These are phyloP conservation scores for Muricea muricata DNA, from an alignment of 92 coral and sea anemone species.

Conservation along the genomic window DNA sequence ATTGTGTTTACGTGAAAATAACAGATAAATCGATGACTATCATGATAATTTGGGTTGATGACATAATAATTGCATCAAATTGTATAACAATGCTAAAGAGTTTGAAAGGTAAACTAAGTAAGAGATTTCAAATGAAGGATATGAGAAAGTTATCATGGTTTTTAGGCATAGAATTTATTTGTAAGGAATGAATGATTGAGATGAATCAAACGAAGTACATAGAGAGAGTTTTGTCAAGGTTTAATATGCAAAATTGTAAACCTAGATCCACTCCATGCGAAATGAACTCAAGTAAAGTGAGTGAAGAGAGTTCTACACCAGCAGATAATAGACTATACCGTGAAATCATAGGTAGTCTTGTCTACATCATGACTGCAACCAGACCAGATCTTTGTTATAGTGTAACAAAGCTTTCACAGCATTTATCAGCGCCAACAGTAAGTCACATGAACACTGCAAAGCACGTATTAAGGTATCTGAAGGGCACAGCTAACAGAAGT, in stretches of 20 bases:
- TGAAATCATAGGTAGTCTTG: conserved; percentile 33
- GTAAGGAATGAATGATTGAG: not conserved
- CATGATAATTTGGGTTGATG: conserved; percentile 54
- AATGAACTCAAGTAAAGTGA: not conserved
- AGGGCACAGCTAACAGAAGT: conserved; percentile 44
- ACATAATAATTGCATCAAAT: conserved; percentile 52
- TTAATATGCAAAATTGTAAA: not conserved
- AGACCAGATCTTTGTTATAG: conserved; percentile 38
- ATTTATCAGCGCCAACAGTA: conserved; percentile 34
- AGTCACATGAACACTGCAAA: conserved; percentile 42
- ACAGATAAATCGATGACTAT: conserved; percentile 13
- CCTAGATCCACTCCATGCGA: conserved; percentile 5
- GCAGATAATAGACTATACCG: conserved; percentile 14
- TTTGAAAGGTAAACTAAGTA: not conserved
- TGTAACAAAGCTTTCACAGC: conserved; percentile 30
- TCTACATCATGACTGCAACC: conserved; percentile 23
- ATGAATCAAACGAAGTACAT: not conserved
- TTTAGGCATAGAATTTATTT: not conserved
- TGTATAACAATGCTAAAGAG: not conserved
- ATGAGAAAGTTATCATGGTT: not conserved
- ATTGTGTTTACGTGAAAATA: conserved; percentile 5
- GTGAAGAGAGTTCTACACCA: not conserved
- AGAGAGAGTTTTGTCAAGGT: not conserved
- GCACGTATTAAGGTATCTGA: conserved; percentile 52
- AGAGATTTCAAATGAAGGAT: not conserved